These are phyloP conservation scores for Micrasema longulum DNA, from an alignment of 1,140 invertebrate species.

Conservation along the genomic window DNA sequence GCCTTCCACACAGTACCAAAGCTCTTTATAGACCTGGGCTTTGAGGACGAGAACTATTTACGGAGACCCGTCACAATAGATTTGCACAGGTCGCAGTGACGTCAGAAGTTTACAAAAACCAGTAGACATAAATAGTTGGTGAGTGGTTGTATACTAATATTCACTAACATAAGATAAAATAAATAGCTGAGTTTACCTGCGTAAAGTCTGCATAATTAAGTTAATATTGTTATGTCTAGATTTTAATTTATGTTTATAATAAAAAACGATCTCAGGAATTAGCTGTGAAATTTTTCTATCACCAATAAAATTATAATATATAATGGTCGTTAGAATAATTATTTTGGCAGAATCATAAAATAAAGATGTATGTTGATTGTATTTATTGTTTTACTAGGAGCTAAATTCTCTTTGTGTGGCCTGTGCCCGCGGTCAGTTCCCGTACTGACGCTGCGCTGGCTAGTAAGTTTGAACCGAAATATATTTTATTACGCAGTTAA, in stretches of 20 bases:
- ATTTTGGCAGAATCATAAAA: no score
- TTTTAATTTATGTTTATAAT: neutral
- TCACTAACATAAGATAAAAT: no score
- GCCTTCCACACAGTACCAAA: no score
- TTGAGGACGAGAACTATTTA: no score
- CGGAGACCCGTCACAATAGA: no score
- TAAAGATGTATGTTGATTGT: neutral
- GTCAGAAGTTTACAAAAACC: neutral
- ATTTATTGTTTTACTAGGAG: neutral
- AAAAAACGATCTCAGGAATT: neutral
- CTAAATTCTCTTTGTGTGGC: conserved; percentile 16
- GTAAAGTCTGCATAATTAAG: neutral
- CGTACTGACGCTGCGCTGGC: neutral
- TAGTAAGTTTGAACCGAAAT: neutral
- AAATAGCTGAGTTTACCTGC: neutral
- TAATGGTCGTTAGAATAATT: neutral
- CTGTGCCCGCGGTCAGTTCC: neutral
- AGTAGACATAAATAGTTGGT: neutral
- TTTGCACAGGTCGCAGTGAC: no score
- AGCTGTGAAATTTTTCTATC: neutral
- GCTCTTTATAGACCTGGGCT: no score
- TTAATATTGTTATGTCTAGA: neutral
- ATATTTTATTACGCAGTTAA: neutral
- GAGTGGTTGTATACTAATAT: no score
- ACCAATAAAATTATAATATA: neutral